Evolutionary conservation across 2,888 invertebrate species (phyloP).

Genomic region (Zhengitettix transpicula): DNA sequence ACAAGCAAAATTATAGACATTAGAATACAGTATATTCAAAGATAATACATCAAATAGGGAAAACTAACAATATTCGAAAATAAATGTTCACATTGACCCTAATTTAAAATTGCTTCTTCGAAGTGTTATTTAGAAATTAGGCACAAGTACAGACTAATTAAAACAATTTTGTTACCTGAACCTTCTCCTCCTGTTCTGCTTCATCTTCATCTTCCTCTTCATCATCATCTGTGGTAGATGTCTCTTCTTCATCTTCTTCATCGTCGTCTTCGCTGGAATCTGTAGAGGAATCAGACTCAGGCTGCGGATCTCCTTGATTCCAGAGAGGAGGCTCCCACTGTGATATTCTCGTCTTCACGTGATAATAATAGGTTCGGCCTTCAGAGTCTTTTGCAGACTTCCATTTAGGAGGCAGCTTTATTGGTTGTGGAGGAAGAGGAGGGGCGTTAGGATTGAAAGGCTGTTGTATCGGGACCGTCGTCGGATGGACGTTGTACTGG

Average conservation of each 20-base stretch:
- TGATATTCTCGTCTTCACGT: conserved; percentile 55
- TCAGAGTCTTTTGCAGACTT: conserved; percentile 64
- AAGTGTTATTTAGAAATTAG: too few relatives aligned
- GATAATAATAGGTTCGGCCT: conserved; percentile 84
- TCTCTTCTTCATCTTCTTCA: conserved; percentile 19
- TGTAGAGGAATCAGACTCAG: conserved; percentile 7
- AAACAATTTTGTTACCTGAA: conserved; percentile 14
- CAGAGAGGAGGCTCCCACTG: conserved; percentile 58
- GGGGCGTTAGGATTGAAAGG: conserved; percentile 8
- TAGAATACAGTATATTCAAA: too few relatives aligned
- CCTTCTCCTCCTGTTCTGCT: conserved; percentile 18
- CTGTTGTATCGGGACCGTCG: conserved; percentile 1
- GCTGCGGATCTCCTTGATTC: conserved; percentile 18
- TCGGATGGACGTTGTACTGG: background rate
- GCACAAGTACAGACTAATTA: conserved; percentile 10
- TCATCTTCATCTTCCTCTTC: conserved; percentile 17
- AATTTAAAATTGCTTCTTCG: too few relatives aligned
- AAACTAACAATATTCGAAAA: too few relatives aligned
- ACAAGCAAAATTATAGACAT: too few relatives aligned
- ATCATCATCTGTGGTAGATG: conserved; percentile 15
- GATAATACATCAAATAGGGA: too few relatives aligned
- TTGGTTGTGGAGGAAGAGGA: conserved; percentile 20
- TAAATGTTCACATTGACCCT: too few relatives aligned
- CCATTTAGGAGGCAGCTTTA: conserved; percentile 72
- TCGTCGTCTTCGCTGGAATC: conserved; percentile 11